Base-by-base conservation (phyloP, 2,888 invertebrate species). In the Drosophila percnosoma region DNA sequence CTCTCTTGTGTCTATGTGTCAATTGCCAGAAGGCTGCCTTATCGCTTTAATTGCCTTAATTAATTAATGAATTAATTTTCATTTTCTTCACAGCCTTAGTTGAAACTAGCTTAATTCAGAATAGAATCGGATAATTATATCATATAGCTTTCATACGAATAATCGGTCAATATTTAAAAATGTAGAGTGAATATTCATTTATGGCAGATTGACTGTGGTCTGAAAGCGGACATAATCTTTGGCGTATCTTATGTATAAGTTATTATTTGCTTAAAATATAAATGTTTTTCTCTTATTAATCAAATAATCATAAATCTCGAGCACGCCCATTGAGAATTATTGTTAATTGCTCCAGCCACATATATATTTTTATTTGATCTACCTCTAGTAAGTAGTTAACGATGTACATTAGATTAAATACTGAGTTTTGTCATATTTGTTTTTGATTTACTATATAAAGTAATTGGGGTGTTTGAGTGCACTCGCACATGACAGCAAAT, bases 41-140 rank as follows among this genome's bases (percentile, higher is more conserved):
- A 40, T 21, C 11, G 5, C n/a, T 40, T 21, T 21, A 21, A 21
- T 2, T 40, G 21, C 11, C n/a, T 40, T 2, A 11, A 40, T 21
- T 40, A 40, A 34, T 34, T 13, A 13, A 34, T 34, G 34, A 4
- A 34, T 34, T 34, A 1, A 34, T 34, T 13, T 34, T 34, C 11
- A 11, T 5, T n/a, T n/a, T n/a, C 4, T 4, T 11, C n/a, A 21
- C 10, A n/a, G 10, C 21, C 10, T 11, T 11, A 21, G 40, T 40
- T 10, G 2, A n/a, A n/a, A n/a, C 10, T 4, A 4, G n/a, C n/a
- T n/a, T 40, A 0, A 11, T 40, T n/a, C 10, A 2, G 4, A 4
- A n/a, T 40, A n/a, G 2, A n/a, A n/a, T 21, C 4, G 40, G 11
- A 10, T 40, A 11, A 40, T 40, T 5, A 40, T 40, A n/a, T n/a